Evolutionary conservation across 2,797 vertebrate species (phyloP).

Genomic region (Austrolebias charrua): DNA sequence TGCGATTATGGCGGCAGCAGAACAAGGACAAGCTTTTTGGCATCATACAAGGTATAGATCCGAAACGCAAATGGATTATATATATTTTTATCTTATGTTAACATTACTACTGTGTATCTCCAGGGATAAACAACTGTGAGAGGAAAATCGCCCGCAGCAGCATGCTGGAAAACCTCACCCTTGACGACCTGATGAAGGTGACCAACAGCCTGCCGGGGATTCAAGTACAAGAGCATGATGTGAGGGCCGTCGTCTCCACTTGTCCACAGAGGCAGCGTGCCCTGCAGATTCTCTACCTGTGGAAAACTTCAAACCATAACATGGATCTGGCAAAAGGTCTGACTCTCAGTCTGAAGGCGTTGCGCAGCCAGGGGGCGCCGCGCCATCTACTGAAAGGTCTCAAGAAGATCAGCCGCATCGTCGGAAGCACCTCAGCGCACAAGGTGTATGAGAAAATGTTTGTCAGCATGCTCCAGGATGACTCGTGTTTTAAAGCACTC

Average conservation of each 20-base stretch:
- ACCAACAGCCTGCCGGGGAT: constrained; percentile 88
- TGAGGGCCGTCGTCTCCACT: constrained; percentile 73
- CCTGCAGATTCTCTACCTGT: constrained; percentile 88
- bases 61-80: too few species aligned
- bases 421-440: constrained; percentile 84
- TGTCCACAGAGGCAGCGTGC: constrained; percentile 84
- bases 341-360: constrained; percentile 82
- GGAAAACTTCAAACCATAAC: constrained; percentile 87
- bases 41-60: constrained; percentile 82
- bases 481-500: constrained; percentile 77
- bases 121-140: constrained; percentile 90
- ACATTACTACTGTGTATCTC: not conserved
- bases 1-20: constrained; percentile 91
- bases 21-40: constrained; percentile 88
- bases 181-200: constrained; percentile 83
- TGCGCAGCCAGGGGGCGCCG: constrained; percentile 84
- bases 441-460: constrained; percentile 90
- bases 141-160: constrained; percentile 84
- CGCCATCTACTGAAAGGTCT: constrained; percentile 85
- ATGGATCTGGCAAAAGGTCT: constrained; percentile 88
- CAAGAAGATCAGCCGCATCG: constrained; percentile 86
- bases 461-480: constrained; percentile 83
- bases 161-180: constrained; percentile 83
- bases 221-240: constrained; percentile 80
- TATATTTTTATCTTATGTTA: too few species aligned